These are phyloP conservation scores for Oligia fasciuncula DNA, from an alignment of 2,888 invertebrate genomes.

Conservation along the genomic window DNA sequence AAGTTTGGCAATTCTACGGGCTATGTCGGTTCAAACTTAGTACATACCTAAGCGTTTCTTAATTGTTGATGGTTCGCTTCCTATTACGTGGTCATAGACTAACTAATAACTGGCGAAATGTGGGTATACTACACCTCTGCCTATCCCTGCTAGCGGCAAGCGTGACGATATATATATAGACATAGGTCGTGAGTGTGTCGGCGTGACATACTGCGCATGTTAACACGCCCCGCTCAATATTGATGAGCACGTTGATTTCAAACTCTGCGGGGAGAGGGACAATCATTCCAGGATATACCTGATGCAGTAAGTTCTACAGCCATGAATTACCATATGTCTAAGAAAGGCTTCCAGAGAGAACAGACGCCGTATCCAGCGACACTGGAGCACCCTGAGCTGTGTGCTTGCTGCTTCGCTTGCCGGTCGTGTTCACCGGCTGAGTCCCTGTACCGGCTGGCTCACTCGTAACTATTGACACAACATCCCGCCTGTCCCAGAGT, in stretches of 20 bases:
- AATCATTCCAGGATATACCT: neutral
- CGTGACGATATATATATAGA: neutral
- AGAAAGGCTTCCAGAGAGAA: neutral
- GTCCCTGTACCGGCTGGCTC: slow-evolving; percentile 20
- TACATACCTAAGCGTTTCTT: neutral
- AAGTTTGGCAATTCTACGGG: too few relatives aligned
- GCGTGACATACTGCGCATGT: neutral
- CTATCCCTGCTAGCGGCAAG: neutral
- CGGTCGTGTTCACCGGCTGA: neutral
- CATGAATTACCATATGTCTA: too few relatives aligned
- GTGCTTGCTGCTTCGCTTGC: neutral
- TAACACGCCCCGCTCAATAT: neutral
- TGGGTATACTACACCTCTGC: neutral
- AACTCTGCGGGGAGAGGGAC: neutral
- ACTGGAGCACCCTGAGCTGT: neutral
- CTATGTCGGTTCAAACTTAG: neutral
- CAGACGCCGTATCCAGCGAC: too few relatives aligned
- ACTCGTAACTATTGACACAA: neutral
- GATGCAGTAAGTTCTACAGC: neutral
- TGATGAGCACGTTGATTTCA: neutral
- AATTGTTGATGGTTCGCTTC: neutral
- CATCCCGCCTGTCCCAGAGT: neutral
- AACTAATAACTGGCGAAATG: neutral
- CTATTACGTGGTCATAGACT: neutral
- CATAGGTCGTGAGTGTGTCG: neutral